A percentile compares a stretch with the other conserved stretches of the same genome.
phyloP scores from a whole-genome alignment of 2,113 vertebrate genomes.

The Speoplatyrhinus poulsoni region DNA sequence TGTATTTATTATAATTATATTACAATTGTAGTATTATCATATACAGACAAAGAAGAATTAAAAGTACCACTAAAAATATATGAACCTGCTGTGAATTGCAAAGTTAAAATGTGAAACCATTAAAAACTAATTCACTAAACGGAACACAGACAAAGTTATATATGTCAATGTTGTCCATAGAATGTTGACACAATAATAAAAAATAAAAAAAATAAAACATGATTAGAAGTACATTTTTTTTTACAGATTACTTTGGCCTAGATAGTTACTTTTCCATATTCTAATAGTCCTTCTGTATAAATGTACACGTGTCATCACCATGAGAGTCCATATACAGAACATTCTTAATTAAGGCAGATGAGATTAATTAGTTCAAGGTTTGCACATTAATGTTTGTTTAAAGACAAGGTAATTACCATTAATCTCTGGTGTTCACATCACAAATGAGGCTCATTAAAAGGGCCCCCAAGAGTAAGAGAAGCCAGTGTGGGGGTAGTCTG shows the following conservation, averaged over 20 bases:
- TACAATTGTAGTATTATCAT: too few species aligned
- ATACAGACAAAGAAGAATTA: too few species aligned
- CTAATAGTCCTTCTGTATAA: constrained; percentile 7
- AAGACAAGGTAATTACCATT: constrained; percentile 16
- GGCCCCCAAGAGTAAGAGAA: not conserved
- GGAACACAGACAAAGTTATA: not conserved
- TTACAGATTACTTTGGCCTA: constrained; percentile 7
- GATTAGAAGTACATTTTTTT: not conserved
- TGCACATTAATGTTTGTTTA: constrained; percentile 5
- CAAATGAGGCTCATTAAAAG: constrained; percentile 6
- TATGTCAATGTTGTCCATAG: not conserved
- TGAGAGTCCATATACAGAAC: not conserved
- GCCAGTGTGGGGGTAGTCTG: not conserved
- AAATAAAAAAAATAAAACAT: not conserved
- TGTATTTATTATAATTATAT: too few species aligned
- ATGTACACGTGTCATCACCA: not conserved
- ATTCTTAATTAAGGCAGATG: constrained; percentile 22
- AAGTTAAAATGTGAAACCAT: too few species aligned
- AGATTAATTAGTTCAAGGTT: constrained; percentile 18
- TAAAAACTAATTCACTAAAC: too few species aligned
- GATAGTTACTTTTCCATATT: not conserved
- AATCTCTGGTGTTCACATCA: constrained; percentile 14
- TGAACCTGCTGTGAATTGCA: too few species aligned
- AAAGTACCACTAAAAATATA: too few species aligned
- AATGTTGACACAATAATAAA: not conserved